Conservation (phyloP, 2,888 invertebrate genomes). For the Hermaeophaga mercurialis region DNA sequence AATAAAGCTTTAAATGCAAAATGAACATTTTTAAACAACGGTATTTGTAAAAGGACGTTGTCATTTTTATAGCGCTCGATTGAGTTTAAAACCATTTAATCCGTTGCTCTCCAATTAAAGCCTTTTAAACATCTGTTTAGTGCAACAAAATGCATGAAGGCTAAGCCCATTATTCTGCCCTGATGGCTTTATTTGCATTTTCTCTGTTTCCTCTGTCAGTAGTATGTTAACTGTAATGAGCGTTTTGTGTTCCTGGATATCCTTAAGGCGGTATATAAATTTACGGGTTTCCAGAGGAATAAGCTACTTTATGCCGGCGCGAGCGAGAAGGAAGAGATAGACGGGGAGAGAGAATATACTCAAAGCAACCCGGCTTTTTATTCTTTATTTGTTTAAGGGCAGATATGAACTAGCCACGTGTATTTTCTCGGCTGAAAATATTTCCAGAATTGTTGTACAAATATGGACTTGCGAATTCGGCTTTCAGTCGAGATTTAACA, state of each 20-base stretch:
- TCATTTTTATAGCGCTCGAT: neutral
- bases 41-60: too few relatives aligned
- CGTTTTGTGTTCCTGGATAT: conserved; percentile 19
- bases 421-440: too few relatives aligned
- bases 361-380: too few relatives aligned
- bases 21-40: too few relatives aligned
- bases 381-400: too few relatives aligned
- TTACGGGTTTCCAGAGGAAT: conserved; percentile 11
- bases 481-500: too few relatives aligned
- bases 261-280: conserved; percentile 16
- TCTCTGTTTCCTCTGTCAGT: conserved; percentile 25
- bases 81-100: conserved; percentile 19
- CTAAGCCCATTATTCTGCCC: conserved; percentile 25
- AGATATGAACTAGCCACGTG: too few relatives aligned
- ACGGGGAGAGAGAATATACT: too few relatives aligned
- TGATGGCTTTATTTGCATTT: conserved; percentile 30
- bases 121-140: conserved; percentile 18
- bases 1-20: too few relatives aligned
- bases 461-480: too few relatives aligned
- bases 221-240: conserved; percentile 28
- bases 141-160: conserved; percentile 24
- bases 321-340: too few relatives aligned
- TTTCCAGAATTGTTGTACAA: too few relatives aligned
- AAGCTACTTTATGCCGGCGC: conserved; percentile 13
- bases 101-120: conserved; percentile 14